Conservation (phyloP, 2,797 vertebrate genomes). For the Sebastes hubbsi region DNA sequence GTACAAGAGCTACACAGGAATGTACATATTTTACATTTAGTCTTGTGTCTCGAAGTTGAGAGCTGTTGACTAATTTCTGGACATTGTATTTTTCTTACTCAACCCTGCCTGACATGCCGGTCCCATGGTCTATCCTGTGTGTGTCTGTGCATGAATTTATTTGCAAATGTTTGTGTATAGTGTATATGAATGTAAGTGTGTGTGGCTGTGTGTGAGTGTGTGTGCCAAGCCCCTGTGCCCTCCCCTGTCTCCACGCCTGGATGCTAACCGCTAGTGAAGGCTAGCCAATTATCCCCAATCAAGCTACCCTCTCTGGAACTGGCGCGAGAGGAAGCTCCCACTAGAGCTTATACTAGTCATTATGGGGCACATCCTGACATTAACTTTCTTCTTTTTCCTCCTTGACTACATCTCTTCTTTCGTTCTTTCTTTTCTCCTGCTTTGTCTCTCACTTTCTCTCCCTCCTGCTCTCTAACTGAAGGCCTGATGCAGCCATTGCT, state of each 20-base stretch:
- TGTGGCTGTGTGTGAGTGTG: constrained; percentile 36
- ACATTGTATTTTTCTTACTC: constrained; percentile 51
- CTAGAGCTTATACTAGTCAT: constrained; percentile 83
- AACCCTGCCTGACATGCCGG: constrained; percentile 38
- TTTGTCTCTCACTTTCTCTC: constrained; percentile 27
- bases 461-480: constrained; percentile 1
- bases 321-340: constrained; percentile 82
- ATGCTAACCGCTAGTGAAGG: constrained; percentile 83
- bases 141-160: constrained; percentile 45
- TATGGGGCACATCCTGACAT: constrained; percentile 85
- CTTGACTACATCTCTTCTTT: constrained; percentile 39
- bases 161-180: constrained; percentile 39
- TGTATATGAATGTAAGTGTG: constrained; percentile 10
- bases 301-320: constrained; percentile 83
- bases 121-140: constrained; percentile 49
- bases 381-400: constrained; percentile 77
- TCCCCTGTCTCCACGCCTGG: constrained; percentile 76
- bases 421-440: constrained; percentile 20
- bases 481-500: constrained; percentile 37
- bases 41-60: constrained; percentile 3
- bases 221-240: constrained; percentile 71
- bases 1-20: background rate
- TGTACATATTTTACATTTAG: background rate
- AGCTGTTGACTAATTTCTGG: constrained; percentile 43
- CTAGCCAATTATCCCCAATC: constrained; percentile 84